Evolutionary conservation across 2,113 vertebrate genomes (phyloP), one percentile per base, ranked within the genome.

Genomic region (Hucho hucho): DNA sequence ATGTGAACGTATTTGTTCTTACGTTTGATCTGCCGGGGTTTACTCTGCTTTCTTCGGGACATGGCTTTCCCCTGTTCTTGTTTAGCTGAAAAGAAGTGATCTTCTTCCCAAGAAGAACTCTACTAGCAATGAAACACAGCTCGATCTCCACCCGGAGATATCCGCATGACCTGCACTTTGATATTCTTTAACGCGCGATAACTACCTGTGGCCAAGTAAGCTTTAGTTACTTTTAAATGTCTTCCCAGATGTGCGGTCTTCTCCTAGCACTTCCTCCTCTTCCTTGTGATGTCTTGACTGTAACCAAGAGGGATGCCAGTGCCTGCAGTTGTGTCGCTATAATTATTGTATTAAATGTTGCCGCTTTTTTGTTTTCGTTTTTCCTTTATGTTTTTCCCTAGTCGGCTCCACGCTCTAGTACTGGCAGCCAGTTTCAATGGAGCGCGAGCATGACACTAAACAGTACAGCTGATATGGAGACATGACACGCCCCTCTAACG

Each of bases 11-110:
- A 43, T 32, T n/a, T 16, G 18, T 20, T 87, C 96, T 97, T 92
- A 97, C 96, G 96, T 84, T 97, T 98, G 81, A 97, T 97, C 94
- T 97, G 96, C 83, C 96, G 94, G 85, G 96, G 96, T 76, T 97
- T 96, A 93, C 96, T 97, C 94, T 98, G 96, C 91, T 98, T 97
- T 83, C 96, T 96, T 88, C 96, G 94, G 94, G 96, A 98, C 96
- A 98, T 98, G 88, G 72, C 80, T 84, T 79, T 81, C 69, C 71
- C 70, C 75, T 76, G 78, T 80, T 61, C 22, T 73, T 58, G 73
- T 70, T 77, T 81, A 73, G 61, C 70, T 78, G 69, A 28, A 79
- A 79, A 70, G 76, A 81, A 83, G 69, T 69, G 77, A 75, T 74
- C 79, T n/a, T 80, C 73, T 76, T 69, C 75, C 71, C 78, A 75